phyloP scores from a whole-genome alignment of 2,113 vertebrate species.

The Serinus canaria region DNA sequence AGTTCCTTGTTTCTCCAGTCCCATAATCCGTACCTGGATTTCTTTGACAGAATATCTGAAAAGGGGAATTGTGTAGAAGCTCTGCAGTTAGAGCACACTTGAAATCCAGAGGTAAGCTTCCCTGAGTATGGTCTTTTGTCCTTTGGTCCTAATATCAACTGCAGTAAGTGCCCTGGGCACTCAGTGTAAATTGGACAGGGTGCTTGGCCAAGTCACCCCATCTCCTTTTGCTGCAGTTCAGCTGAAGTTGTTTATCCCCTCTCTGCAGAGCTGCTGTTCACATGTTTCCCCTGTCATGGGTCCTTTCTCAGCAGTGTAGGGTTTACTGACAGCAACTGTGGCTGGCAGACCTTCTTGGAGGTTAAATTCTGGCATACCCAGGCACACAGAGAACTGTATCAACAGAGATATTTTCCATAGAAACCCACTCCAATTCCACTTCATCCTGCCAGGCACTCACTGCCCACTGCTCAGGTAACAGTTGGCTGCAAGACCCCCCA shows the following conservation, averaged over 20 bases:
- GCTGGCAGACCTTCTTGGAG: not conserved
- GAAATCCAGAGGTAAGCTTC: not conserved
- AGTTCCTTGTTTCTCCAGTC: not conserved
- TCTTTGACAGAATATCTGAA: not conserved
- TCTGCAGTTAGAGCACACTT: not conserved
- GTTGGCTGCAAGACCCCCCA: not conserved
- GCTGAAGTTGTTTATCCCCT: not conserved
- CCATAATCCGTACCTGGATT: not conserved
- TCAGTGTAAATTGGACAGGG: not conserved
- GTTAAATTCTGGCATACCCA: not conserved
- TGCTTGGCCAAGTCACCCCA: not conserved
- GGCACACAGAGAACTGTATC: not conserved
- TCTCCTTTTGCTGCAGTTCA: not conserved
- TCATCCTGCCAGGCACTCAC: not conserved
- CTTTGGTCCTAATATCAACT: fast-evolving
- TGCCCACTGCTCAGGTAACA: not conserved
- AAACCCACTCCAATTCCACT: not conserved
- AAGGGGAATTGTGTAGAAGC: not conserved
- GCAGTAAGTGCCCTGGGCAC: not conserved
- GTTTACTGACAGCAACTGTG: not conserved
- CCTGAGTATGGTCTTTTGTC: not conserved
- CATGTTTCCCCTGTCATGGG: fast-evolving
- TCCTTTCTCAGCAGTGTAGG: not conserved
- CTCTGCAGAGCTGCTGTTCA: not conserved
- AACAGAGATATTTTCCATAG: not conserved